Evolutionary conservation across 2,888 invertebrate genomes (phyloP).

Genomic region (Geophilus truncorum): DNA sequence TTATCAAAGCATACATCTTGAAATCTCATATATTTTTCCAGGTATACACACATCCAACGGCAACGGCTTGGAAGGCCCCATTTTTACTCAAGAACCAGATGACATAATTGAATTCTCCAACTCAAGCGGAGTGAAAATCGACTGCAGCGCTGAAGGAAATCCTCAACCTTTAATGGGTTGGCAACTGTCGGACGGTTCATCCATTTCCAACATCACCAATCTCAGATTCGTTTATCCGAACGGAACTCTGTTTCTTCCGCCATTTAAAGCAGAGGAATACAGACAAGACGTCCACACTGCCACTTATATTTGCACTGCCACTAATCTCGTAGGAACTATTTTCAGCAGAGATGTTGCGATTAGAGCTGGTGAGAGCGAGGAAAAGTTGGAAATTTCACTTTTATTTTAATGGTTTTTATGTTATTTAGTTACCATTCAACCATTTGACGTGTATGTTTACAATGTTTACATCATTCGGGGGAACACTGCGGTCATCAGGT

Average conservation of each 20-base stretch:
- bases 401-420: neutral
- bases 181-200: neutral
- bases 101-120: neutral
- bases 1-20: too few species aligned
- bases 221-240: neutral
- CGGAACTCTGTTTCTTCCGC: neutral
- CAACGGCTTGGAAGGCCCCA: neutral
- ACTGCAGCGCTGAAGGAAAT: neutral
- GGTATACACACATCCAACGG: neutral
- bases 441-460: slow-evolving; percentile 1
- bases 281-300: neutral
- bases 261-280: neutral
- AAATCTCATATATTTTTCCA: too few species aligned
- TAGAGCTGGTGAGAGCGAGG: neutral
- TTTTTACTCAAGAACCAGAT: neutral
- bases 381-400: too few species aligned
- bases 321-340: neutral
- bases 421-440: neutral
- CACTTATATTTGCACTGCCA: neutral
- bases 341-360: neutral
- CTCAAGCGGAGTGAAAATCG: neutral
- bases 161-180: neutral
- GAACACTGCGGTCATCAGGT: slow-evolving; percentile 22
- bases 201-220: neutral
- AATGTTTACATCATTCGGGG: neutral